These are phyloP conservation scores for Otolemur garnettii DNA, from an alignment of 2,113 vertebrate species.

Conservation along the genomic window DNA sequence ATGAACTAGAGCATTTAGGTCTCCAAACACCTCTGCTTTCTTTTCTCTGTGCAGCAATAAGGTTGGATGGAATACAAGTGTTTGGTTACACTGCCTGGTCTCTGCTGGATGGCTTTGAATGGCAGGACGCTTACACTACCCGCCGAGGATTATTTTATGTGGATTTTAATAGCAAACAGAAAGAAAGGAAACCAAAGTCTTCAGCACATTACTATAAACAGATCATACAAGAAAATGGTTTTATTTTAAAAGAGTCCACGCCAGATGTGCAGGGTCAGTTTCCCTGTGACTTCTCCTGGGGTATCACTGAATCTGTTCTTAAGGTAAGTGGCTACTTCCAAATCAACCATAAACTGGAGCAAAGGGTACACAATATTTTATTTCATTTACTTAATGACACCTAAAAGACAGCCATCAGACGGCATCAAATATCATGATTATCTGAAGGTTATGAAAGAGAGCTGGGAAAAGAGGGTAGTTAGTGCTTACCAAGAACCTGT, in stretches of 20 bases:
- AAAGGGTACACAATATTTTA: not conserved
- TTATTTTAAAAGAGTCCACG: conserved; percentile 86
- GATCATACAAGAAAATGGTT: conserved; percentile 92
- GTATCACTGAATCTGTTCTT: conserved; percentile 93
- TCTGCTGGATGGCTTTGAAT: conserved; percentile 97
- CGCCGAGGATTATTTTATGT: conserved; percentile 95
- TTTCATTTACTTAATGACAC: not conserved
- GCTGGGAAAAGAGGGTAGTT: not conserved
- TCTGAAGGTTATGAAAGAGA: not conserved
- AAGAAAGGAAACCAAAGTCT: conserved; percentile 93
- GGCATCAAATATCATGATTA: not conserved
- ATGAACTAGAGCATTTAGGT: not conserved
- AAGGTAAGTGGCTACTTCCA: conserved; percentile 89
- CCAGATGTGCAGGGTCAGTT: conserved; percentile 89
- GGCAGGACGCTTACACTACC: conserved; percentile 92
- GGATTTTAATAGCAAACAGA: conserved; percentile 90
- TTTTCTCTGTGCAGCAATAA: conserved; percentile 88
- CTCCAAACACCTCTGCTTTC: conserved; percentile 46
- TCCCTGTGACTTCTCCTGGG: conserved; percentile 96
- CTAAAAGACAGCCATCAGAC: not conserved
- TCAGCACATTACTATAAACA: conserved; percentile 93
- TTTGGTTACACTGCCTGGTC: conserved; percentile 97
- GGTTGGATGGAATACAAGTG: conserved; percentile 91
- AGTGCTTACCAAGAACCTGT: not conserved
- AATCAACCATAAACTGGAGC: not conserved